These are phyloP conservation scores for Crocidura indochinensis DNA, from an alignment of 2,797 vertebrate species.

Conservation along the genomic window DNA sequence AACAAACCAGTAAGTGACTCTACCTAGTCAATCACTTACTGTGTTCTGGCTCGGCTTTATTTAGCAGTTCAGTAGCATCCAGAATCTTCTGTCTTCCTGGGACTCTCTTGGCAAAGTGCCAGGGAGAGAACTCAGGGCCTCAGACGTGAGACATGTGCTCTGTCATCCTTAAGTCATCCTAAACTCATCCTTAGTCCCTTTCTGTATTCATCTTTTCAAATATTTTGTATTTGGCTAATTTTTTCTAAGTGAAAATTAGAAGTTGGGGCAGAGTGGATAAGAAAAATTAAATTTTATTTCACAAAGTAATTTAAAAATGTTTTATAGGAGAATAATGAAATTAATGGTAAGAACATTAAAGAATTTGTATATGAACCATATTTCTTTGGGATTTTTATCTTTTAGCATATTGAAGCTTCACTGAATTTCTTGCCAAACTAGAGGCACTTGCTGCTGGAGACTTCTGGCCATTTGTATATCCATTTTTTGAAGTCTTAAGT, in stretches of 20 bases:
- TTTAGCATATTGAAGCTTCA: not conserved
- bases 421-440: not conserved
- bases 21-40: not conserved
- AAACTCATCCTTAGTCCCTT: not conserved
- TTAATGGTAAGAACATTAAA: conserved; percentile 2
- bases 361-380: not conserved
- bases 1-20: conserved; percentile 93
- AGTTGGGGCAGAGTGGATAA: not conserved
- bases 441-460: not conserved
- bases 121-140: no score
- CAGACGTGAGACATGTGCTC: not conserved
- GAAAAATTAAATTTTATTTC: conserved; percentile 28
- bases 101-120: no score
- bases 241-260: not conserved
- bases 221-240: not conserved
- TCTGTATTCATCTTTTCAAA: not conserved
- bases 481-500: conserved; percentile 48
- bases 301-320: conserved; percentile 19
- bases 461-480: not conserved
- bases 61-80: not conserved
- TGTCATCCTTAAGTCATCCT: no score
- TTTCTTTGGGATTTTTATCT: conserved; percentile 48
- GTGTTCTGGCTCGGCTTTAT: not conserved
- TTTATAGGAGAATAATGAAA: conserved; percentile 18
- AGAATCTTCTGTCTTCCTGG: not conserved